Conservation (phyloP, 2,113 vertebrate genomes). For the Cephalopterus ornatus region DNA sequence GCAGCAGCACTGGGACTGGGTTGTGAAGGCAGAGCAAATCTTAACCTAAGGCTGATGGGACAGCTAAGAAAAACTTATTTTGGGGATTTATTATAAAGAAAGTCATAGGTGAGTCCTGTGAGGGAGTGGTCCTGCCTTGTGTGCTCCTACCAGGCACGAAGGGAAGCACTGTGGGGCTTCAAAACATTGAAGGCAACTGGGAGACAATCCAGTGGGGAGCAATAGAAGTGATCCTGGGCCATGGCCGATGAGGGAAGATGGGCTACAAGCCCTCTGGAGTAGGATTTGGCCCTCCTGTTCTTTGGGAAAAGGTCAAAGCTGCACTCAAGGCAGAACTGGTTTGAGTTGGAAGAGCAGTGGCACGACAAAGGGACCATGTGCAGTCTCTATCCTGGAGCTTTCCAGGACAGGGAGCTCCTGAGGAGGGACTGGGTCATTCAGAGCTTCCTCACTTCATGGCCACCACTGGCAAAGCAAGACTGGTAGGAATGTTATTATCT, state of each 20-base stretch:
- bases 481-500: not conserved
- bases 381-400: not conserved
- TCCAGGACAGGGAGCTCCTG: not conserved
- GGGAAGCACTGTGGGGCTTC: not conserved
- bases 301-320: not conserved
- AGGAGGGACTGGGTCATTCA: not conserved
- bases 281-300: not conserved
- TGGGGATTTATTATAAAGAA: not conserved
- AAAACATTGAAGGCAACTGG: not conserved
- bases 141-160: not conserved
- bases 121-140: not conserved
- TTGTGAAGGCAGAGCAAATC: not conserved
- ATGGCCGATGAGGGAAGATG: not conserved
- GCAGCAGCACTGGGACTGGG: rapidly evolving
- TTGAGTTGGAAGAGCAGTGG: not conserved
- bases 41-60: not conserved
- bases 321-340: not conserved
- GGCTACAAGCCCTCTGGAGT: rapidly evolving
- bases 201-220: not conserved
- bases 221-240: not conserved
- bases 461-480: not conserved
- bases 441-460: not conserved
- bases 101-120: not conserved
- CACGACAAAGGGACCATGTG: rapidly evolving
- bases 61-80: not conserved